Conservation (phyloP, 2,113 vertebrate genomes). For the Sinosuthora webbiana region DNA sequence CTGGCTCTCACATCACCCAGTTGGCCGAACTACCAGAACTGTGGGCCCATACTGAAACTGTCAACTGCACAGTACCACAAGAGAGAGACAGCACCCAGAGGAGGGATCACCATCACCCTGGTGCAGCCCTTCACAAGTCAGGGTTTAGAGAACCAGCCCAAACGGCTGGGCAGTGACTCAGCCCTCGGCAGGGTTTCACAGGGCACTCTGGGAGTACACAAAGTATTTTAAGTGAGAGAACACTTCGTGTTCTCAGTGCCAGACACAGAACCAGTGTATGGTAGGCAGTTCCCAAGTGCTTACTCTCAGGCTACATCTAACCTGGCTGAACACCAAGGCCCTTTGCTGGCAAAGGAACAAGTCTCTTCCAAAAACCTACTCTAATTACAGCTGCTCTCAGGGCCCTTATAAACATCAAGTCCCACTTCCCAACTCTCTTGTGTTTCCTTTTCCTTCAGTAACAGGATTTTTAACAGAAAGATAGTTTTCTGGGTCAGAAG, state of each 20-base stretch:
- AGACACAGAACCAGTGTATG: background rate
- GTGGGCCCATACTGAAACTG: background rate
- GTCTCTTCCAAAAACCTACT: constrained; percentile 5
- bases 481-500: background rate
- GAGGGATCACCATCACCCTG: background rate
- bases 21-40: background rate
- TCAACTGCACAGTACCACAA: background rate
- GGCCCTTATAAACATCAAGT: constrained; percentile 20
- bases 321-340: constrained; percentile 15
- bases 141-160: background rate
- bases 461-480: background rate
- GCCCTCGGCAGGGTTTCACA: rapidly evolving
- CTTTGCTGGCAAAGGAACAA: constrained; percentile 27
- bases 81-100: background rate
- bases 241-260: background rate
- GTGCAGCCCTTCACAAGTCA: background rate
- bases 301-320: background rate
- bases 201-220: background rate
- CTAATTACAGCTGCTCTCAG: constrained; percentile 31
- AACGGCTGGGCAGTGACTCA: background rate
- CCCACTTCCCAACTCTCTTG: constrained; percentile 27
- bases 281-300: background rate
- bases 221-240: constrained; percentile 22
- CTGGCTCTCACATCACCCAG: background rate
- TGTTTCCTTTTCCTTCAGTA: background rate